These are phyloP conservation scores for Pseudomyrmex gracilis DNA, from an alignment of 1,140 invertebrate genomes.

Conservation along the genomic window DNA sequence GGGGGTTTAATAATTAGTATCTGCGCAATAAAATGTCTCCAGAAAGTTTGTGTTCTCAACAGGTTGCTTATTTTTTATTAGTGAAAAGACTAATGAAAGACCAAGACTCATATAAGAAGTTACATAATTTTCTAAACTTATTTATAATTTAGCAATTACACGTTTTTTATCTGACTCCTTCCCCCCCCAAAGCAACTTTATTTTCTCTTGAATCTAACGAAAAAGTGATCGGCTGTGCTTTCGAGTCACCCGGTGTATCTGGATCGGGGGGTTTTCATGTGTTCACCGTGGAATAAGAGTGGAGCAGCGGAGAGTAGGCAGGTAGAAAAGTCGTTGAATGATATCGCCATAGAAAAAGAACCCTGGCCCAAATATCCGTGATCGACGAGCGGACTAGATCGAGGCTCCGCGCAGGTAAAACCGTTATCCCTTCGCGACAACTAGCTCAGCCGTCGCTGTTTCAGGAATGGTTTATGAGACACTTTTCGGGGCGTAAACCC, in stretches of 20 bases:
- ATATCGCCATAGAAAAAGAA: constrained; percentile 72
- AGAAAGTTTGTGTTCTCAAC: too few relatives aligned
- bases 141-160: background rate
- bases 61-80: too few relatives aligned
- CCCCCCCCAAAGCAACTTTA: background rate
- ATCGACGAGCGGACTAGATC: constrained; percentile 74
- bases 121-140: background rate
- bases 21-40: background rate
- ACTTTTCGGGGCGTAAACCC: constrained; percentile 67
- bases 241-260: constrained; percentile 68
- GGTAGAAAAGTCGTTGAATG: constrained; percentile 82
- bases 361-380: constrained; percentile 76
- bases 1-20: too few relatives aligned
- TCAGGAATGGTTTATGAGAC: constrained; percentile 70
- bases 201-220: background rate
- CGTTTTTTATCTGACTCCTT: background rate
- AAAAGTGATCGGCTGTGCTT: background rate
- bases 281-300: constrained; percentile 43
- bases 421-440: constrained; percentile 71
- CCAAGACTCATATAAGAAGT: too few relatives aligned
- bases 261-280: constrained; percentile 66
- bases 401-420: constrained; percentile 73
- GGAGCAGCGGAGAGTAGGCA: constrained; percentile 64
- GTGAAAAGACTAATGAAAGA: too few relatives aligned
- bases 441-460: constrained; percentile 58